Evolutionary conservation across 1,140 invertebrate genomes (phyloP).

Genomic region (Aleiodes sp.): DNA sequence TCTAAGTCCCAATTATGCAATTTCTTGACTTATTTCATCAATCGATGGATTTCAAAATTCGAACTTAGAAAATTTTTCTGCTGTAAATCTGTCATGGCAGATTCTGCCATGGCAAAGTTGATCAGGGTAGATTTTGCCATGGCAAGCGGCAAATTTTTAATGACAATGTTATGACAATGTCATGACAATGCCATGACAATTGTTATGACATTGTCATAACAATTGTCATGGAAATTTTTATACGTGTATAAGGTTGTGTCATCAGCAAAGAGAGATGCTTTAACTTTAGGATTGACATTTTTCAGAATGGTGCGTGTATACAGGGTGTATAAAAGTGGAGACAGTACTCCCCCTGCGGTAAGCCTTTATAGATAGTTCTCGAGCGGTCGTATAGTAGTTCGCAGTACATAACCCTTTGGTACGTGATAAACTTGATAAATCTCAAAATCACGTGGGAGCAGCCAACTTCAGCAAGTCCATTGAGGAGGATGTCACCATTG

Average conservation of each 20-base stretch:
- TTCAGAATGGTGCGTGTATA: background rate
- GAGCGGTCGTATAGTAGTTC: background rate
- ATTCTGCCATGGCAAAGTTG: too few relatives aligned
- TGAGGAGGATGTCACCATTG: constrained; percentile 8
- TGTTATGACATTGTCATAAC: too few relatives aligned
- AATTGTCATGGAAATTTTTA: too few relatives aligned
- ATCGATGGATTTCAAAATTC: too few relatives aligned
- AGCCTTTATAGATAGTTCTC: constrained; percentile 23
- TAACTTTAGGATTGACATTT: constrained; percentile 4
- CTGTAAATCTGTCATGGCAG: too few relatives aligned
- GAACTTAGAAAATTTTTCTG: too few relatives aligned
- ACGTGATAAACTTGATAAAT: constrained; percentile 28
- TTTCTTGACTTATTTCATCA: too few relatives aligned
- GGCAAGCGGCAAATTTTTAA: too few relatives aligned
- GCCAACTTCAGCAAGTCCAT: constrained; percentile 27
- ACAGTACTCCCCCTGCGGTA: constrained; percentile 35
- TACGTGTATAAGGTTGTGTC: constrained; percentile 31
- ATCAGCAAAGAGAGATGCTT: constrained; percentile 30
- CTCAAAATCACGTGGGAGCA: constrained; percentile 16
- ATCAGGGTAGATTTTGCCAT: too few relatives aligned
- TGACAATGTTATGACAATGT: too few relatives aligned
- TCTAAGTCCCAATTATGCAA: too few relatives aligned
- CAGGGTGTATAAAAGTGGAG: constrained; percentile 9
- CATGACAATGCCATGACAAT: too few relatives aligned
- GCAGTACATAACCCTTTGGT: background rate